phyloP scores from a whole-genome alignment of 2,113 vertebrate species.

The Cranoglanis bouderius region DNA sequence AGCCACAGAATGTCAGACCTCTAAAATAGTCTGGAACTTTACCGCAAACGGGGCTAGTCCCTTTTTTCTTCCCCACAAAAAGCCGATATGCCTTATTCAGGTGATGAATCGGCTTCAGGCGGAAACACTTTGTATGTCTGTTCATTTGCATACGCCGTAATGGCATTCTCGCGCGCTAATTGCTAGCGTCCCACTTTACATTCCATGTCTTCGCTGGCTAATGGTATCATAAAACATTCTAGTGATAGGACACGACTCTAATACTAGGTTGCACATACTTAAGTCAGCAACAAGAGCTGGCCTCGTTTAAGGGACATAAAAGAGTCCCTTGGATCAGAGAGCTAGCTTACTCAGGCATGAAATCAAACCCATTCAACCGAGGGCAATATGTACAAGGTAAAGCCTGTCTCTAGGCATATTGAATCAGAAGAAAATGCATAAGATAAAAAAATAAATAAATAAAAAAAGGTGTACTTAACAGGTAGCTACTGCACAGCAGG shows the following conservation, averaged over 20 bases:
- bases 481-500: slow-evolving; percentile 37
- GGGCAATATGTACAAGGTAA: slow-evolving; percentile 38
- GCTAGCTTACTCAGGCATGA: slow-evolving; percentile 52
- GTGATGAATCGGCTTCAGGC: slow-evolving; percentile 41
- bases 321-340: slow-evolving; percentile 64
- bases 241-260: slow-evolving; percentile 65
- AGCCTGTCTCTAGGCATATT: slow-evolving; percentile 32
- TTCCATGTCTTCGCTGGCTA: slow-evolving; percentile 70
- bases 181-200: slow-evolving; percentile 68
- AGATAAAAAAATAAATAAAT: slow-evolving; percentile 32
- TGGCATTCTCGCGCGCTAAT: slow-evolving; percentile 74
- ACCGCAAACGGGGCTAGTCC: slow-evolving; percentile 16
- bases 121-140: slow-evolving; percentile 60
- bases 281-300: slow-evolving; percentile 63
- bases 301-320: slow-evolving; percentile 71
- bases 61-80: not conserved
- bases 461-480: slow-evolving; percentile 40
- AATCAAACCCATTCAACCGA: slow-evolving; percentile 49
- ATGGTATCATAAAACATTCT: slow-evolving; percentile 76
- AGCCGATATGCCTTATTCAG: slow-evolving; percentile 24
- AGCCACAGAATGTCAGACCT: slow-evolving; percentile 12
- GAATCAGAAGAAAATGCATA: slow-evolving; percentile 39
- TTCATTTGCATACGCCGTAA: slow-evolving; percentile 70
- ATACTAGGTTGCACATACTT: slow-evolving; percentile 71
- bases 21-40: not conserved